These are phyloP conservation scores for Anser brachyrhynchus DNA, from an alignment of 2,113 vertebrate species.

Conservation along the genomic window DNA sequence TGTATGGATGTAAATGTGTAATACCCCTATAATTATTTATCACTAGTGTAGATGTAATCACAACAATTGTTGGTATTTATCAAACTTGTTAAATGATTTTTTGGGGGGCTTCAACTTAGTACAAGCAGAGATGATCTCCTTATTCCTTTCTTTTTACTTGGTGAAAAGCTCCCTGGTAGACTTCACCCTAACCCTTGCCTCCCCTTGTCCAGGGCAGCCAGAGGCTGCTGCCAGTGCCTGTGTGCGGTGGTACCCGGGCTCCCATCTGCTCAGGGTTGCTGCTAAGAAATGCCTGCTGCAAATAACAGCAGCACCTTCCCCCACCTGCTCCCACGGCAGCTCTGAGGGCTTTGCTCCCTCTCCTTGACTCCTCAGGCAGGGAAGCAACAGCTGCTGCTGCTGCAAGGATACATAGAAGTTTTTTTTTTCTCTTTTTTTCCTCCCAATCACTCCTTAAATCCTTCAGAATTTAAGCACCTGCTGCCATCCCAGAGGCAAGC, in stretches of 20 bases:
- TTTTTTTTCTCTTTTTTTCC: neutral
- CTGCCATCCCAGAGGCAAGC: neutral
- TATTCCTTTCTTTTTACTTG: neutral
- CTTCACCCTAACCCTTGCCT: neutral
- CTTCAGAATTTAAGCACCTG: neutral
- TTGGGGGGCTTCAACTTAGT: neutral
- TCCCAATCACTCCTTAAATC: neutral
- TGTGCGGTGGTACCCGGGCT: neutral
- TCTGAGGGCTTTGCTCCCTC: neutral
- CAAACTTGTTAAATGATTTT: neutral
- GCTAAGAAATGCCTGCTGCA: slow-evolving; percentile 58
- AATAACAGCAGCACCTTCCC: neutral
- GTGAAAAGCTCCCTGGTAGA: neutral
- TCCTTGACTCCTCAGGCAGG: neutral
- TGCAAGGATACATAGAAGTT: neutral
- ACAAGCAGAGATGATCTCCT: neutral
- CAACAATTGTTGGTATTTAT: neutral
- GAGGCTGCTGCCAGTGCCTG: neutral
- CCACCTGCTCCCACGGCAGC: neutral
- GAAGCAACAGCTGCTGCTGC: slow-evolving; percentile 21
- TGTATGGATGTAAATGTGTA: neutral
- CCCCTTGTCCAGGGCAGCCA: accelerated
- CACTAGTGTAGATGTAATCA: neutral
- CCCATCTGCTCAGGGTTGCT: slow-evolving; percentile 44
- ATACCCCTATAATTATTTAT: neutral